Percentiles rank a stretch among this genome's conserved stretches.
These are phyloP conservation scores for Subacronicta megacephala DNA, from an alignment of 2,888 invertebrate species.

Conservation along the genomic window DNA sequence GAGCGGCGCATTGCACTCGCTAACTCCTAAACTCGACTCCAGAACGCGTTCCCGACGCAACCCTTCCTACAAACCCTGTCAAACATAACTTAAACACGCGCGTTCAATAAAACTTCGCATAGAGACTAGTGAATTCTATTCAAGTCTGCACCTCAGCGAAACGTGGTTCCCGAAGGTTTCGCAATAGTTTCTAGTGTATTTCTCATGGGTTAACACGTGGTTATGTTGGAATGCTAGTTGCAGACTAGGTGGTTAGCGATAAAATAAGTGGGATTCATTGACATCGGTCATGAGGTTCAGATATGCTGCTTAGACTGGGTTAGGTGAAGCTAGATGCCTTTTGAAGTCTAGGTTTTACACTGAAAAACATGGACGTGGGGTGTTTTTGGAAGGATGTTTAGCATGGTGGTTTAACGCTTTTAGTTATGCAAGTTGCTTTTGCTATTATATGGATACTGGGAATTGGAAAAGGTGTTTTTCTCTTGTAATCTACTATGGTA, in stretches of 20 bases:
- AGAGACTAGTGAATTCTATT: conserved; percentile 52
- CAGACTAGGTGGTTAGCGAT: conserved; percentile 68
- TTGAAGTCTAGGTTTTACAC: conserved; percentile 55
- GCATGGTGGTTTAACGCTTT: conserved; percentile 7
- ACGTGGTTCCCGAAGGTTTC: conserved; percentile 61
- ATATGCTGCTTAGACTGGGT: conserved; percentile 77
- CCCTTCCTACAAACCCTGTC: conserved; percentile 57
- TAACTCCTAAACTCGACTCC: conserved; percentile 66
- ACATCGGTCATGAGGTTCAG: conserved; percentile 78
- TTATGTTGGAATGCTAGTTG: conserved; percentile 61
- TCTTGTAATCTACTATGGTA: neutral
- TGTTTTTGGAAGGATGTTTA: conserved; percentile 5
- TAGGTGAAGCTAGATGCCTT: conserved; percentile 67
- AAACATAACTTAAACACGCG: conserved; percentile 65
- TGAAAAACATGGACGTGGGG: conserved; percentile 19
- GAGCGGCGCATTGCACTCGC: conserved; percentile 77
- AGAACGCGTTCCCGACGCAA: conserved; percentile 62
- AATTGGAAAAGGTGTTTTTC: neutral
- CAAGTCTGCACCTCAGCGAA: conserved; percentile 60
- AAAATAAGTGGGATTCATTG: conserved; percentile 82
- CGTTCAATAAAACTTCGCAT: conserved; percentile 42
- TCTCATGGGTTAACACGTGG: conserved; percentile 54
- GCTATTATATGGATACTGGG: neutral
- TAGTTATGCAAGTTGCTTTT: conserved; percentile 1
- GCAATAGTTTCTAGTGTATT: conserved; percentile 59